A percentile compares a stretch with the other conserved stretches of the same genome.
Evolutionary conservation across 2,113 vertebrate genomes (phyloP).

Genomic region (Crotalus horridus): DNA sequence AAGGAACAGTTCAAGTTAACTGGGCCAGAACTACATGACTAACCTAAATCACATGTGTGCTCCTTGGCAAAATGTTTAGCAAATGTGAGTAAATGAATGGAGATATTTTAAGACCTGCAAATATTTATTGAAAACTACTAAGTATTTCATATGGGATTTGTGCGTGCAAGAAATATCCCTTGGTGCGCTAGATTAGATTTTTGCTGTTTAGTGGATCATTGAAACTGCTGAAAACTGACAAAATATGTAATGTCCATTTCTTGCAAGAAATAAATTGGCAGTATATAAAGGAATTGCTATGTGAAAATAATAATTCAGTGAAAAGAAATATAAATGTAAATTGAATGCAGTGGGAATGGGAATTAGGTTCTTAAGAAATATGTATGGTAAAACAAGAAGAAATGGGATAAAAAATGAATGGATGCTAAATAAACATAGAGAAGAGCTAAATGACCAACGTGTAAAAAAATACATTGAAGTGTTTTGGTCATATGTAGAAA

Average conservation of each 20-base stretch:
- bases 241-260: not conserved
- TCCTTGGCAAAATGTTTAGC: not conserved
- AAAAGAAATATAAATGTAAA: not conserved
- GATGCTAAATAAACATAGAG: not conserved
- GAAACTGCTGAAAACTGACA: not conserved
- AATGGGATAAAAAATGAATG: too few species aligned
- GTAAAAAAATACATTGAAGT: not conserved
- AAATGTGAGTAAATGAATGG: not conserved
- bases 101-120: not conserved
- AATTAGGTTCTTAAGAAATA: not conserved
- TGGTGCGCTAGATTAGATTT: too few species aligned
- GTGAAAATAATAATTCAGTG: not conserved
- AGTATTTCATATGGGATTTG: not conserved
- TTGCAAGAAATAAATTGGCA: not conserved
- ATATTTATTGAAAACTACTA: not conserved
- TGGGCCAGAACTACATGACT: not conserved
- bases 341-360: not conserved
- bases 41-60: not conserved
- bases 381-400: not conserved
- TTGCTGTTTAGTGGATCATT: too few species aligned
- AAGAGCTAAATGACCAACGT: not conserved
- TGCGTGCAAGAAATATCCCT: not conserved
- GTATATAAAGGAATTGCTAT: not conserved
- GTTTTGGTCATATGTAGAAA: not conserved
- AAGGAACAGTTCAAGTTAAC: not conserved